These are phyloP conservation scores for Paguma larvata DNA, from an alignment of 2,797 vertebrate genomes.

Conservation along the genomic window DNA sequence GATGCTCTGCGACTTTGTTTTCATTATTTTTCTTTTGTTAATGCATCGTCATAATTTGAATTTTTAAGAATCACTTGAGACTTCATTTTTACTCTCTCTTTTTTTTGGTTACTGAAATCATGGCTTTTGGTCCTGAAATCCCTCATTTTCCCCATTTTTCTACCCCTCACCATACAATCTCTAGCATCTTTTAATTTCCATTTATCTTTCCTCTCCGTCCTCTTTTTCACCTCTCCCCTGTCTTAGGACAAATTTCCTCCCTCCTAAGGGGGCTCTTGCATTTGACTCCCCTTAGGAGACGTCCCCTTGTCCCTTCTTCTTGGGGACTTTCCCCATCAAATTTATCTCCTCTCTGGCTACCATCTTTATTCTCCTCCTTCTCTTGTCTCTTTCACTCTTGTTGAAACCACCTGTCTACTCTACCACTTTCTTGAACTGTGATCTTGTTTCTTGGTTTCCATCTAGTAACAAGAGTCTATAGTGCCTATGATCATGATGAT, in stretches of 20 bases:
- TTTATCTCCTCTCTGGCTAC: not conserved
- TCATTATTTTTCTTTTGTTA: not conserved
- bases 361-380: not conserved
- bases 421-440: not conserved
- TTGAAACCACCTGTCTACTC: not conserved
- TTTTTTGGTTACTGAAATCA: not conserved
- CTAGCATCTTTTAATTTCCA: not conserved
- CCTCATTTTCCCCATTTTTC: not conserved
- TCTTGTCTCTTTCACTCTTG: not conserved
- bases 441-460: not conserved
- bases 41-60: not conserved
- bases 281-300: not conserved
- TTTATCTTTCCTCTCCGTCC: not conserved
- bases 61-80: not conserved
- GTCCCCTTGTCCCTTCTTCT: not conserved
- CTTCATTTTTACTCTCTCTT: not conserved
- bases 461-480: not conserved
- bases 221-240: not conserved
- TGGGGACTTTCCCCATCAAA: not conserved
- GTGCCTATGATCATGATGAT: not conserved
- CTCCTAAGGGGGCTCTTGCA: not conserved
- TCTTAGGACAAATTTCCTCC: not conserved
- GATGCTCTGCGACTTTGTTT: not conserved
- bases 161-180: not conserved
- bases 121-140: not conserved